phyloP scores from a whole-genome alignment of 1,140 invertebrate species.

The Bradysia coprophila region DNA sequence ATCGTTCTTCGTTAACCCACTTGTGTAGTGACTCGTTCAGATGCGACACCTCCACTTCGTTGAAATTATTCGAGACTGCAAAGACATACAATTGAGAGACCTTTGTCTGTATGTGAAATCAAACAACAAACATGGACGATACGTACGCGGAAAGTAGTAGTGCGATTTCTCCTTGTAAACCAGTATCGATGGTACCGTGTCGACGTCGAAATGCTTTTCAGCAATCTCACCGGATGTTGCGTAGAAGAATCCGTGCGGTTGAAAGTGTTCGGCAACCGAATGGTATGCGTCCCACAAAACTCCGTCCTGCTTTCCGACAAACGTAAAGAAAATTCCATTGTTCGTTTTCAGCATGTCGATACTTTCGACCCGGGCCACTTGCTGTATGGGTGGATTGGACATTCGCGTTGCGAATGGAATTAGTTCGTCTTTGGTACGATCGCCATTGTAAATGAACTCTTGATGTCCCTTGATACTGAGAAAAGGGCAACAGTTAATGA shows the following conservation, averaged over 20 bases:
- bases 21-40: conserved; percentile 50
- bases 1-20: conserved; percentile 84
- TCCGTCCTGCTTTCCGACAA: conserved; percentile 56
- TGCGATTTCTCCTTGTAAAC: conserved; percentile 67
- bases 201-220: conserved; percentile 42
- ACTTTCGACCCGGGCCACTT: conserved; percentile 55
- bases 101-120: neutral
- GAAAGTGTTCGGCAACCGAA: conserved; percentile 52
- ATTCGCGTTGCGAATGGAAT: conserved; percentile 84
- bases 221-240: conserved; percentile 44
- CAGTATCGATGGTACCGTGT: conserved; percentile 48
- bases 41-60: conserved; percentile 27
- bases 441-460: conserved; percentile 68
- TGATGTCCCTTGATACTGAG: conserved; percentile 71
- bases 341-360: conserved; percentile 52
- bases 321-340: conserved; percentile 74
- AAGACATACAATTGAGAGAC: conserved; percentile 3
- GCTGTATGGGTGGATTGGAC: conserved; percentile 68
- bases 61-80: conserved; percentile 23
- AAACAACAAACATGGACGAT: conserved; percentile 1
- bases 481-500: conserved; percentile 10
- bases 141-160: conserved; percentile 48
- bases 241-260: conserved; percentile 61
- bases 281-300: conserved; percentile 62
- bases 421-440: conserved; percentile 79